Percentiles rank a stretch among this genome's conserved stretches.
These are phyloP conservation scores for Caenorhabditis panamensis DNA, from an alignment of 2,888 invertebrate genomes.

Conservation along the genomic window DNA sequence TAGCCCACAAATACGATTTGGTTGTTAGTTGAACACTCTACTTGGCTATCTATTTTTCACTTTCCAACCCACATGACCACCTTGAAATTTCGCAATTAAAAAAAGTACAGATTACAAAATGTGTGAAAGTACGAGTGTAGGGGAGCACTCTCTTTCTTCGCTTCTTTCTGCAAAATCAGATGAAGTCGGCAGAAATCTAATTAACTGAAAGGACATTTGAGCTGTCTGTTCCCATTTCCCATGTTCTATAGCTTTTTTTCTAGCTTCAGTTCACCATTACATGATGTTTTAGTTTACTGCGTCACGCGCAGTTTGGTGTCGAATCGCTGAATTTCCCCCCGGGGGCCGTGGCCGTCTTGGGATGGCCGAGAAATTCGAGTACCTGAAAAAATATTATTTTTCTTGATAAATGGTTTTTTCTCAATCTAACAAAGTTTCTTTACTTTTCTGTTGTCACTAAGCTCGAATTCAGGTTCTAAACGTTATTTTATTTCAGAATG, in stretches of 20 bases:
- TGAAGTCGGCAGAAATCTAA: not conserved
- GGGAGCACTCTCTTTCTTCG: not conserved
- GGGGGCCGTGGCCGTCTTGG: slow-evolving; percentile 1
- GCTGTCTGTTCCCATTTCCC: not conserved
- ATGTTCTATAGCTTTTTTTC: too few species aligned
- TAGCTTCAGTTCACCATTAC: not conserved
- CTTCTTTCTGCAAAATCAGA: not conserved
- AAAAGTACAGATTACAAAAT: not conserved
- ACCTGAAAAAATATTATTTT: not conserved
- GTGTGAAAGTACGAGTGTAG: not conserved
- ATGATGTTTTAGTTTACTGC: not conserved
- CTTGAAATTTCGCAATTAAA: too few species aligned
- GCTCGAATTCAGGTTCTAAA: too few species aligned
- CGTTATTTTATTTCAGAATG: slow-evolving; percentile 83
- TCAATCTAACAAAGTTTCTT: slow-evolving; percentile 6
- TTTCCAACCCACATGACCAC: too few species aligned
- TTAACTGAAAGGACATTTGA: not conserved
- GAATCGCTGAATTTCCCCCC: too few species aligned
- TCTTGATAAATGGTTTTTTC: not conserved
- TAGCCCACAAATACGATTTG: not conserved
- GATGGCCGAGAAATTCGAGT: slow-evolving; percentile 1
- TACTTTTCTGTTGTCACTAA: not conserved
- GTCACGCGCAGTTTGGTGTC: too few species aligned
- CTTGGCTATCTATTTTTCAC: not conserved
- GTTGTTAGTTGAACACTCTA: not conserved